phyloP scores from a whole-genome alignment of 2,113 vertebrate species.

The Oreochromis tanganicae region DNA sequence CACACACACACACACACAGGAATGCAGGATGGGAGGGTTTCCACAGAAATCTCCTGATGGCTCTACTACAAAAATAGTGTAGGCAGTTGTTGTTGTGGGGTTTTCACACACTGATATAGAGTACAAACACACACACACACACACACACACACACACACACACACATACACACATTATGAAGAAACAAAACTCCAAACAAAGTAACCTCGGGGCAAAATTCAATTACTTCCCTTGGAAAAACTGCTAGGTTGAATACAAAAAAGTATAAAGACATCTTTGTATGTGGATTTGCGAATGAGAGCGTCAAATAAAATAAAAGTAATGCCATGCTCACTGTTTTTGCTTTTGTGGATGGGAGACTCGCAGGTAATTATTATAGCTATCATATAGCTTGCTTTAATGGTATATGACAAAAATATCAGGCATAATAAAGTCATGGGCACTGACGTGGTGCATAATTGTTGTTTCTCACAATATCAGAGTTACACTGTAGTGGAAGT shows the following conservation, averaged over 20 bases:
- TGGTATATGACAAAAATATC: neutral
- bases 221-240: constrained; percentile 4
- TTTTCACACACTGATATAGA: constrained; percentile 32
- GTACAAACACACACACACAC: neutral
- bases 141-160: neutral
- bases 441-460: neutral
- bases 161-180: neutral
- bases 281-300: neutral
- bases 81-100: constrained; percentile 27
- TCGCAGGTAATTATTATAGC: neutral
- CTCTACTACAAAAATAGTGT: constrained; percentile 48
- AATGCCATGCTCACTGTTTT: neutral
- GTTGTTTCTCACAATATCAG: neutral
- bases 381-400: neutral
- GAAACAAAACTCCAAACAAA: constrained; percentile 7
- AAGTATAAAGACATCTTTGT: neutral
- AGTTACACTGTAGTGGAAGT: neutral
- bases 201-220: constrained; percentile 21
- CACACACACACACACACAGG: constrained; percentile 2
- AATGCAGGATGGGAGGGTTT: constrained; percentile 46
- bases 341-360: neutral
- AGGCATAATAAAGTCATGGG: neutral
- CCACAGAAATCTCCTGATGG: constrained; percentile 52
- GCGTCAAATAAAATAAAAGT: neutral
- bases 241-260: neutral